phyloP scores from a whole-genome alignment of 2,888 invertebrate species.

The Heliconius aoede region DNA sequence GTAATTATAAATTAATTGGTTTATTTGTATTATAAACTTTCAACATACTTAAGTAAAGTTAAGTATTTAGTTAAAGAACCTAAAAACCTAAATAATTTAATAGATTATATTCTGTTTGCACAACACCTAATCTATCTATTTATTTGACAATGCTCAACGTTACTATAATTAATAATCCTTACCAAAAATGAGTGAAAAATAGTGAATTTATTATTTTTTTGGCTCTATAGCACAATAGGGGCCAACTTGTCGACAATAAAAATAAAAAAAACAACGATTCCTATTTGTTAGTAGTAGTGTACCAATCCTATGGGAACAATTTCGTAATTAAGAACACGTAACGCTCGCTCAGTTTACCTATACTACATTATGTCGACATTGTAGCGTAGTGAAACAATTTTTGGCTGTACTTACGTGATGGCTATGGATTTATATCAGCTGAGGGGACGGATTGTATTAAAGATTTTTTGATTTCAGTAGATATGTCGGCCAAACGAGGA shows the following conservation, averaged over 20 bases:
- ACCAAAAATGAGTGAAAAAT: background rate
- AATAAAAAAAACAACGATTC: constrained; percentile 8
- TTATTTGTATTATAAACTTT: too few relatives aligned
- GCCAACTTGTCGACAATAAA: constrained; percentile 11
- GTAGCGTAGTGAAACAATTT: background rate
- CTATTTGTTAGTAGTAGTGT: background rate
- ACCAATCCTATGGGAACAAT: constrained; percentile 14
- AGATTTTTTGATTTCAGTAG: background rate
- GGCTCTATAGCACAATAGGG: background rate
- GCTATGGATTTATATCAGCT: background rate
- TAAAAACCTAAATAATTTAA: too few relatives aligned
- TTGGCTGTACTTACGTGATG: background rate
- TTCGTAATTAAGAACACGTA: constrained; percentile 13
- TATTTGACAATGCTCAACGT: background rate
- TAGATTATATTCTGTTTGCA: too few relatives aligned
- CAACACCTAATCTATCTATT: too few relatives aligned
- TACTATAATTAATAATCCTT: background rate
- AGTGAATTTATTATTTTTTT: too few relatives aligned
- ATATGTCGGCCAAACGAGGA: too few relatives aligned
- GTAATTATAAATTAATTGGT: too few relatives aligned
- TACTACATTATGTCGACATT: background rate
- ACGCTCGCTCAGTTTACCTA: background rate
- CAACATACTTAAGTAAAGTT: background rate
- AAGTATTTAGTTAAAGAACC: background rate
- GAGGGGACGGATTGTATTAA: background rate